Evolutionary conservation across 2,888 invertebrate species (phyloP).

Genomic region (Eubasilissa splendida): DNA sequence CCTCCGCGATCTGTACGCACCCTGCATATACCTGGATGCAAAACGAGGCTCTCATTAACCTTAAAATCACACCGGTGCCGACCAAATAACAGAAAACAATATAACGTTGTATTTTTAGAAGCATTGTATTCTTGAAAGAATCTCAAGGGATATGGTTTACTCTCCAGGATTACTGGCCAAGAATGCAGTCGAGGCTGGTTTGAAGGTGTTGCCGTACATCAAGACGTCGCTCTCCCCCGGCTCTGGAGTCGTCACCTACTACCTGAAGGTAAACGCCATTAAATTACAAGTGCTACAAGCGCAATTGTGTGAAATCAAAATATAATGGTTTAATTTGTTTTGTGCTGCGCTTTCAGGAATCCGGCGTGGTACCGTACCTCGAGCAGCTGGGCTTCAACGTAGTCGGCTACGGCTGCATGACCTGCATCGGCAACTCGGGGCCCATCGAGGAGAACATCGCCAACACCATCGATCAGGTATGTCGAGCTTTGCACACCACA

Average conservation of each 20-base stretch:
- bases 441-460: slow-evolving; percentile 93
- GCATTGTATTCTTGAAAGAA: too few species aligned
- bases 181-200: slow-evolving; percentile 93
- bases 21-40: too few species aligned
- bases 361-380: slow-evolving; percentile 91
- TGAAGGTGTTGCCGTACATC: slow-evolving; percentile 92
- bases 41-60: too few species aligned
- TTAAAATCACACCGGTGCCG: too few species aligned
- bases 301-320: too few species aligned
- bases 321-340: too few species aligned
- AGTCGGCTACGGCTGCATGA: slow-evolving; percentile 99
- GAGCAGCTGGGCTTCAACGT: slow-evolving; percentile 92
- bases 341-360: slow-evolving; percentile 75
- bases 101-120: too few species aligned
- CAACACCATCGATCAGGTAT: slow-evolving; percentile 90
- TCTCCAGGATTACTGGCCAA: slow-evolving; percentile 86
- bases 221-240: slow-evolving; percentile 98
- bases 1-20: too few species aligned
- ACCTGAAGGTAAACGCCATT: slow-evolving; percentile 70
- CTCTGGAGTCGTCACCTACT: slow-evolving; percentile 94
- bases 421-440: slow-evolving; percentile 98
- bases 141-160: too few species aligned
- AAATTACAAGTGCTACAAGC: too few species aligned
- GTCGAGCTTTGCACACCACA: background rate
- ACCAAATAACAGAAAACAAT: too few species aligned